phyloP scores from a whole-genome alignment of 1,140 invertebrate species.

The Drosophila equinoxialis region DNA sequence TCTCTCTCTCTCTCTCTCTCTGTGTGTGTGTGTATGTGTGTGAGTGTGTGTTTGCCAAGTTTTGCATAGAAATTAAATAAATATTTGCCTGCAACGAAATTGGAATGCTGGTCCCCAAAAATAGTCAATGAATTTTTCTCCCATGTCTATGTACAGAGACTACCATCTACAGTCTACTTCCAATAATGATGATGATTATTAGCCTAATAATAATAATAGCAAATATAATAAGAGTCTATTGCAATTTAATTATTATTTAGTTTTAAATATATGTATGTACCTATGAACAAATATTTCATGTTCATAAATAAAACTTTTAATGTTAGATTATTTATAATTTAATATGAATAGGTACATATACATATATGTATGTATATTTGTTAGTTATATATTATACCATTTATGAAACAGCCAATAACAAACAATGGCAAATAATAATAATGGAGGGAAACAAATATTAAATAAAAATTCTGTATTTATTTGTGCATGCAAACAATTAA shows the following conservation, averaged over 20 bases:
- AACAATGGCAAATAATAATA: not conserved
- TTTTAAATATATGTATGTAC: not conserved
- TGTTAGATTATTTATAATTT: conserved; percentile 1
- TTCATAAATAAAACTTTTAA: conserved; percentile 5
- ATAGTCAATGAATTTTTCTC: conserved; percentile 41
- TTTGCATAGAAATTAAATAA: conserved; percentile 74
- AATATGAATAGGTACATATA: not conserved
- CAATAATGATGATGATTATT: conserved; percentile 32
- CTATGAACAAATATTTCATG: conserved; percentile 4
- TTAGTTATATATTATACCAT: not conserved
- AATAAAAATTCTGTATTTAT: conserved; percentile 8
- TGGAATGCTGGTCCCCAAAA: conserved; percentile 59
- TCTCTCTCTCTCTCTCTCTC: conserved; percentile 16
- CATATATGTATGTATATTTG: too few species aligned
- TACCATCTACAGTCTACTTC: not conserved
- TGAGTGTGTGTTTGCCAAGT: conserved; percentile 50
- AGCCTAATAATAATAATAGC: not conserved
- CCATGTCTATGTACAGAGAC: not conserved
- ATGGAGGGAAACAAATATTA: too few species aligned
- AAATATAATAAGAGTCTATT: not conserved
- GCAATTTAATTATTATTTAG: conserved; percentile 36
- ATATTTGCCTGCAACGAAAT: conserved; percentile 75
- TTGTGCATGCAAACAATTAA: conserved; percentile 5
- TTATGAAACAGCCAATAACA: not conserved
- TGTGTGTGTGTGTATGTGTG: conserved; percentile 16